Evolutionary conservation across 2,797 vertebrate genomes (phyloP).

Genomic region (Salarias fasciatus): DNA sequence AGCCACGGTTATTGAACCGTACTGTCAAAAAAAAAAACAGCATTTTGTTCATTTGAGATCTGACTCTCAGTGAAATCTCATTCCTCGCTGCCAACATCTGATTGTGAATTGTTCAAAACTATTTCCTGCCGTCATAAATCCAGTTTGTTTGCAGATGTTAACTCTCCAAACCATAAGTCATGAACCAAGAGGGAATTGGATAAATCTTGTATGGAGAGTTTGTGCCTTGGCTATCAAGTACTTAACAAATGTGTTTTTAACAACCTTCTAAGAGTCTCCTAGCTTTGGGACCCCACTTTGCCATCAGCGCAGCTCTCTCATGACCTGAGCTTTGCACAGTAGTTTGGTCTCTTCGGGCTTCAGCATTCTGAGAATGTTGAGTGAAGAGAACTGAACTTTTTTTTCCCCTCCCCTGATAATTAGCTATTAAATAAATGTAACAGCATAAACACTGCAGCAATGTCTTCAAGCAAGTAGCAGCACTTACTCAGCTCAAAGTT

Average conservation of each 20-base stretch:
- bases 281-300: constrained; percentile 31
- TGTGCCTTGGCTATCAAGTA: constrained; percentile 40
- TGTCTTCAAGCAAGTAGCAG: constrained; percentile 3
- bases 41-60: constrained; percentile 26
- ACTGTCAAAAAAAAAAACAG: not conserved
- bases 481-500: constrained; percentile 26
- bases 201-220: constrained; percentile 43
- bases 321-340: constrained; percentile 35
- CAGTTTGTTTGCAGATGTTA: constrained; percentile 62
- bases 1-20: constrained; percentile 19
- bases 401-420: too few relatives aligned
- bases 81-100: constrained; percentile 49
- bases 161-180: constrained; percentile 62
- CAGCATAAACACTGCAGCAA: not conserved
- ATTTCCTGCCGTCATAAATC: constrained; percentile 65
- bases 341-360: constrained; percentile 31
- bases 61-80: constrained; percentile 29
- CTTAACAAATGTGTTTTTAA: constrained; percentile 65
- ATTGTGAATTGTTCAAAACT: constrained; percentile 58
- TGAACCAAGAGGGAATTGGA: constrained; percentile 52
- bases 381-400: too few relatives aligned
- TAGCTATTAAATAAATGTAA: not conserved
- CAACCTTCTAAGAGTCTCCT: constrained; percentile 44
- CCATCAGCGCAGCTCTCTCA: constrained; percentile 4
- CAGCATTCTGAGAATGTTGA: not conserved